Conservation (phyloP, 1,140 invertebrate genomes). For the Lepidostoma basale region DNA sequence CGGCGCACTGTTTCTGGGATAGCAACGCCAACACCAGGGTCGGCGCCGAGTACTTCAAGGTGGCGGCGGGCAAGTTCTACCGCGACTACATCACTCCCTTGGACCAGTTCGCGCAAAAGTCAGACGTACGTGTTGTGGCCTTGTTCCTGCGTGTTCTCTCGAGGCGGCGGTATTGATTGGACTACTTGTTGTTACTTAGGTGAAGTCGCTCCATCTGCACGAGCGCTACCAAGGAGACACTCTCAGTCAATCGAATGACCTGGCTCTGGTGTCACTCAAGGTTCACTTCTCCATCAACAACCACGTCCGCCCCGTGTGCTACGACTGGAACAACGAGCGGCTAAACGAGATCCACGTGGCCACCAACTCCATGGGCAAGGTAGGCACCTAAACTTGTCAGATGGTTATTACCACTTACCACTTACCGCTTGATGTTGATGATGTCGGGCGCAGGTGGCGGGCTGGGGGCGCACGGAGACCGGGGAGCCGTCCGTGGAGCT, state of each 20-base stretch:
- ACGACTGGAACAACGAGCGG: neutral
- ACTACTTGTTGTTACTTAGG: neutral
- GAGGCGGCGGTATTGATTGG: neutral
- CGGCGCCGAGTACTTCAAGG: neutral
- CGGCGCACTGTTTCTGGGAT: constrained; percentile 10
- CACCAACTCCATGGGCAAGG: neutral
- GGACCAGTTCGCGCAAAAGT: neutral
- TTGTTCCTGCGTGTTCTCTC: too few species aligned
- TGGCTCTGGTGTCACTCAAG: constrained; percentile 10
- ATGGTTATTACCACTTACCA: too few species aligned
- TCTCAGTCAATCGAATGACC: neutral
- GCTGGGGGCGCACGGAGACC: constrained; percentile 12
- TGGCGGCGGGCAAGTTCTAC: constrained; percentile 7
- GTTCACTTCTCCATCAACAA: neutral
- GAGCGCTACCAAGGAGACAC: neutral
- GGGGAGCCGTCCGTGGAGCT: neutral
- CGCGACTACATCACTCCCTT: neutral
- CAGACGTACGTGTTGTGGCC: neutral
- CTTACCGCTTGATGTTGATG: too few species aligned
- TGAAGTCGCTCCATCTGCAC: neutral
- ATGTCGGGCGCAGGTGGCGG: constrained; percentile 16
- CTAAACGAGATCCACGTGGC: constrained; percentile 9
- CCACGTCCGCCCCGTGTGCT: constrained; percentile 4
- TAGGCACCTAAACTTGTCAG: constrained; percentile 6
- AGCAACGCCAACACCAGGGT: neutral